Evolutionary conservation across 92 coral and sea anemone genomes (phyloP), one percentile per base, ranked within the genome.

Genomic region (Micromussa lordhowensis): DNA sequence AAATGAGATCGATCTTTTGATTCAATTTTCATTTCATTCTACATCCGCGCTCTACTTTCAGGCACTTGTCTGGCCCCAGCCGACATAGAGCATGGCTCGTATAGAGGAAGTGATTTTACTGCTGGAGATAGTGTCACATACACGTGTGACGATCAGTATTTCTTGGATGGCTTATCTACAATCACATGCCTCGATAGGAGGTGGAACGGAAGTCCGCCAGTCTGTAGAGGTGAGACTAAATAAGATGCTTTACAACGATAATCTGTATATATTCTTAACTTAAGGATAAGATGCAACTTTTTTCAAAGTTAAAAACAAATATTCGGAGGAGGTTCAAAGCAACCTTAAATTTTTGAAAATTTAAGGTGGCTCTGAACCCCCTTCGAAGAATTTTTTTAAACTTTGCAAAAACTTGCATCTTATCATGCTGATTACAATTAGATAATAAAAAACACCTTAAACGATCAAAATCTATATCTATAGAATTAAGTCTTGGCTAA

Each of bases 151-250:
- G 51, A 72, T 28, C 82, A 82, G 36, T 92, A 44, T 40, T 24
- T 75, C 19, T 44, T 92, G 21, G 86, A 79, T 26, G 92, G 90
- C 31, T 22, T 26, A 8, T 18, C 63, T 21, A 66, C 29, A 8
- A 28, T 92, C 77, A 89, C 18, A 11, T 92, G 94, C 54, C 36
- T 85, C 28, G 88, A 89, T 32, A 92, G 94, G 57, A 35, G n/a
- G 58, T 92, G 94, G 94, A 71, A 82, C 44, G 71, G 81, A 8
- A 36, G 31, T 29, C 26, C 55, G 29, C 94, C 94, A 18, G 44
- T 49, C 22, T 91, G 94, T 51, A 76, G 79, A 83, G 84, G 94
- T 90, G 35, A 17, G 26, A 6, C 36, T 16, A 17, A 14, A 3
- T 72, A 5, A 16, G 18, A 72, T n/a, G 48, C 48, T 40, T 40